These are phyloP conservation scores for Bryconaethiops microstoma DNA, from an alignment of 2,797 vertebrate genomes.

Conservation along the genomic window DNA sequence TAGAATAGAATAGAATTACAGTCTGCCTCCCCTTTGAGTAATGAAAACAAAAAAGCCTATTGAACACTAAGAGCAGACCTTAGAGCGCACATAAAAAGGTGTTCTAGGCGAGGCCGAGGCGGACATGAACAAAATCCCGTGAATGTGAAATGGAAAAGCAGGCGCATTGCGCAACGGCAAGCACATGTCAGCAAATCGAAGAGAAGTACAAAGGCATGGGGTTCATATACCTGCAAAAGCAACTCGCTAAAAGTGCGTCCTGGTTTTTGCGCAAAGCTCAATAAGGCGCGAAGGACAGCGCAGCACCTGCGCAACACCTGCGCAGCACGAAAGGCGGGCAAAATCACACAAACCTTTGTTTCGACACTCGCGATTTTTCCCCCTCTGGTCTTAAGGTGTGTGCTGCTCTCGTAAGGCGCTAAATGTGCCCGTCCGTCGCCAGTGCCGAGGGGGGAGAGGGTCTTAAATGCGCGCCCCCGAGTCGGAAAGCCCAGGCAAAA, in stretches of 20 bases:
- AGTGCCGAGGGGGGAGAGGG: not conserved
- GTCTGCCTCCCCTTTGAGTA: too few relatives aligned
- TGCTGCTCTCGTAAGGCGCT: not conserved
- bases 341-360: constrained; percentile 22
- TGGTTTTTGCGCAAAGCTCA: not conserved
- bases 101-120: not conserved
- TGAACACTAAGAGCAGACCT: not conserved
- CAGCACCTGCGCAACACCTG: not conserved
- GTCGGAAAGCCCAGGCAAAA: not conserved
- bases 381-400: not conserved
- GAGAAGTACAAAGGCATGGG: not conserved
- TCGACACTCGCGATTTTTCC: not conserved
- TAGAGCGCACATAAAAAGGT: not conserved
- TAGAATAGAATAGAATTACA: not conserved
- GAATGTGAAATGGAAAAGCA: not conserved
- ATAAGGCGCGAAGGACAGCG: not conserved
- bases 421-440: not conserved
- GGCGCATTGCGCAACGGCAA: constrained; percentile 16
- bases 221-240: not conserved
- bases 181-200: constrained; percentile 31
- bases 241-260: not conserved
- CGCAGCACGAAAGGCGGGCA: not conserved
- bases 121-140: not conserved
- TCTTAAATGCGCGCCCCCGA: not conserved
- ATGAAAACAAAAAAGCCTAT: too few relatives aligned